Evolutionary conservation across 2,797 vertebrate genomes (phyloP).

Genomic region (Tadarida brasiliensis): DNA sequence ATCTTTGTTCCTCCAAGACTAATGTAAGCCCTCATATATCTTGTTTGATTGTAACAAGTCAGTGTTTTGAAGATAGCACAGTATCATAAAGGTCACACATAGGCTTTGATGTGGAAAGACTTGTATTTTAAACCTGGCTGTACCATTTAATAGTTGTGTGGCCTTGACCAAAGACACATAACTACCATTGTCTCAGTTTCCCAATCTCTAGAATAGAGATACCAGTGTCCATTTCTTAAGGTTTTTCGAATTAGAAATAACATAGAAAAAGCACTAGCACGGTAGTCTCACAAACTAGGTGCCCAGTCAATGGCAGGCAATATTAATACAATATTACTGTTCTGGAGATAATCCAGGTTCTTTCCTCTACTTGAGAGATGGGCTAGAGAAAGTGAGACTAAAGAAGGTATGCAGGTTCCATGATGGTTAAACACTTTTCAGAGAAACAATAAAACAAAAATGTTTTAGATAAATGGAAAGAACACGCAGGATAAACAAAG

Average conservation of each 20-base stretch:
- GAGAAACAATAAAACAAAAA: slow-evolving; percentile 47
- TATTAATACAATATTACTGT: not conserved
- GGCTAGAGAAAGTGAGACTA: not conserved
- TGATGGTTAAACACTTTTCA: not conserved
- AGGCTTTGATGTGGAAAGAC: slow-evolving; percentile 31
- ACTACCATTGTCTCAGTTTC: not conserved
- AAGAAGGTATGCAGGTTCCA: not conserved
- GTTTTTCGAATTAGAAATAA: slow-evolving; percentile 42
- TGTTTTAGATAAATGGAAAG: not conserved
- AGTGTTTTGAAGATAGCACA: not conserved
- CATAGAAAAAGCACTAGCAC: not conserved
- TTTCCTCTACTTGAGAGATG: not conserved
- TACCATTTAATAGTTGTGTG: not conserved
- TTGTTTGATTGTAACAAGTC: not conserved
- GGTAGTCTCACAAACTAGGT: not conserved
- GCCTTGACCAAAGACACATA: not conserved
- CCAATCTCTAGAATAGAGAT: slow-evolving; percentile 22
- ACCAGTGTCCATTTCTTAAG: not conserved
- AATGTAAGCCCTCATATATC: not conserved
- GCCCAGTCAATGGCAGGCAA: not conserved
- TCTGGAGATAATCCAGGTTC: not conserved
- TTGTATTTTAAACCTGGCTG: slow-evolving; percentile 15
- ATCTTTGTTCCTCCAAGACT: not conserved
- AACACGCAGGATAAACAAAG: not conserved
- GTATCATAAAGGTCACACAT: not conserved